Conservation (phyloP, 1,140 invertebrate genomes). For the Drosophila santomea region DNA sequence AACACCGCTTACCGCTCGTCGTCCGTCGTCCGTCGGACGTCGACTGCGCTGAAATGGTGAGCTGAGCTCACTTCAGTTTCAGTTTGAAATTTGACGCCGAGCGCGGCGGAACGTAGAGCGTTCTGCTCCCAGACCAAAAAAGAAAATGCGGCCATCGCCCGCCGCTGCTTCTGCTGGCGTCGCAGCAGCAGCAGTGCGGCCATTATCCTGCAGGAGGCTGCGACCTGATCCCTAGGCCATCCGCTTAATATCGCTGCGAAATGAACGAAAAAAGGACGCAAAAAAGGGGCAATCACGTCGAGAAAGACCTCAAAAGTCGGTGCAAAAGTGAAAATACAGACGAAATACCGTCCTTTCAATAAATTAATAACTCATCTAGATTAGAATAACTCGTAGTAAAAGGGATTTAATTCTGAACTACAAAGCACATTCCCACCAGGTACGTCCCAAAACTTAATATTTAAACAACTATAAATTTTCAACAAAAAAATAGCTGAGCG, state of each 20-base stretch:
- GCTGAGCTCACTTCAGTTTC: conserved; percentile 67
- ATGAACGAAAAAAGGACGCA: conserved; percentile 4
- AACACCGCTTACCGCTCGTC: conserved; percentile 53
- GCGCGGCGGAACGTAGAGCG: conserved; percentile 67
- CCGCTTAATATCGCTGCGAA: conserved; percentile 23
- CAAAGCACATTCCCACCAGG: conserved; percentile 2
- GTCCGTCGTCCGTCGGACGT: conserved; percentile 4
- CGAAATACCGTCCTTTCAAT: background rate
- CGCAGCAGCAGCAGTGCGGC: conserved; percentile 40
- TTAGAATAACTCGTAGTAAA: background rate
- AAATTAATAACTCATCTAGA: background rate
- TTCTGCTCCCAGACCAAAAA: conserved; percentile 30
- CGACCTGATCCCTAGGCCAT: conserved; percentile 26
- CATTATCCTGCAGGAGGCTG: conserved; percentile 56
- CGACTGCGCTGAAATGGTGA: conserved; percentile 17
- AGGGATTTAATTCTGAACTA: conserved; percentile 7
- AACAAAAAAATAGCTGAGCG: conserved; percentile 6
- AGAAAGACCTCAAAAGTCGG: conserved; percentile 9
- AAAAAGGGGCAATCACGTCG: background rate
- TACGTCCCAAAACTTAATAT: conserved; percentile 9
- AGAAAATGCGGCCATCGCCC: conserved; percentile 48
- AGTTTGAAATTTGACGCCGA: conserved; percentile 82
- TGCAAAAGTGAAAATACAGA: conserved; percentile 16
- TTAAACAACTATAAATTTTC: conserved; percentile 4
- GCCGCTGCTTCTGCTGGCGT: conserved; percentile 22